phyloP scores from a whole-genome alignment of 2,888 invertebrate species.

The Xanthostigma xanthostigma region DNA sequence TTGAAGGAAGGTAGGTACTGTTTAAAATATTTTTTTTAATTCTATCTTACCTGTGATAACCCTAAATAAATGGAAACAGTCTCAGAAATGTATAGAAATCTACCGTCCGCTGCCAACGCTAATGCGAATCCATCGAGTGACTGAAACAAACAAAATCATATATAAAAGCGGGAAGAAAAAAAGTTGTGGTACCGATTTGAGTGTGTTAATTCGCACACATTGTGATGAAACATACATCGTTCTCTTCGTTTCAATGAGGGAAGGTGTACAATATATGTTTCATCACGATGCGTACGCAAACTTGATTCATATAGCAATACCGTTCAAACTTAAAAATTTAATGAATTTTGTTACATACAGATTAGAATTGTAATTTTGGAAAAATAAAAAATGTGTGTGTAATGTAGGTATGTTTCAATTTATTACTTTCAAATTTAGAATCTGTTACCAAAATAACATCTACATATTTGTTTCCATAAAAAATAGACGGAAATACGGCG shows the following conservation, averaged over 20 bases:
- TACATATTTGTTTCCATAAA: too few species aligned
- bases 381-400: background rate
- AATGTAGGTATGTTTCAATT: background rate
- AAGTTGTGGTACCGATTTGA: too few species aligned
- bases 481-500: too few species aligned
- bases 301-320: too few species aligned
- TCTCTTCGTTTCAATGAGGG: too few species aligned
- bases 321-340: too few species aligned
- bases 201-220: too few species aligned
- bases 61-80: constrained; percentile 99
- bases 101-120: constrained; percentile 87
- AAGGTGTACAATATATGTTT: too few species aligned
- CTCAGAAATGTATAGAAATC: constrained; percentile 98
- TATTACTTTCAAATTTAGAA: background rate
- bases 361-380: background rate
- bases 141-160: constrained; percentile 40
- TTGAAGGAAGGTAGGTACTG: background rate
- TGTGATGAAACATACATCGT: too few species aligned
- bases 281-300: too few species aligned
- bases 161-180: too few species aligned
- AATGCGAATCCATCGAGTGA: constrained; percentile 96
- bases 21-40: background rate
- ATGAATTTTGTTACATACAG: background rate
- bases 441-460: too few species aligned
- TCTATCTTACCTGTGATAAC: constrained; percentile 81